Evolutionary conservation across 2,888 invertebrate genomes (phyloP), one percentile per base, ranked within the genome.

Genomic region (Leptopilina drosophilae): DNA sequence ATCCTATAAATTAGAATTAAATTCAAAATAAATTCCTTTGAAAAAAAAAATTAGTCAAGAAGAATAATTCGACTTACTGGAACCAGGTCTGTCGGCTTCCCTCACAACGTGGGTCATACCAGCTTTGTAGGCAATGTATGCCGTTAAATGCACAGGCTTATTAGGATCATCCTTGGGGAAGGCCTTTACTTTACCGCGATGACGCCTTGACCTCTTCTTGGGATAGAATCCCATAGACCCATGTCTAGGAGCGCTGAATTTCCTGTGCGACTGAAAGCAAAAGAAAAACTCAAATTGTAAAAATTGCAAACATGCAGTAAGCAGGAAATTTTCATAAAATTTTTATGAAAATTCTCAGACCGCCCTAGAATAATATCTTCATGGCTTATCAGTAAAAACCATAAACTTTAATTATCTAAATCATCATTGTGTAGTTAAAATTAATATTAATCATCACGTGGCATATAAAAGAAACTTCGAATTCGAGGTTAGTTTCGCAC

Each of bases 201-300:
- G 98, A 91, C 98, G 96, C 86, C 95, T 95, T 87, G 98, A 96
- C 87, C 99, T 95, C 93, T 99, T 99, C 94, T 99, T 99, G 90
- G 99, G 99, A 93, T 99, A 97, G 95, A 99, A 99, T 88, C 99
- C 99, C 97, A 99, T 98, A 79, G 99, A 99, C 89, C 99, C 99
- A 95, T 99, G 99, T 88, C 99, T 97, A 88, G 99, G 99, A 66
- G 99, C 99, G 92, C 98, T 99, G 93, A 99, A 99, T 93, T 99
- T 99, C 92, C 99, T 96, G 94, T 99, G 99, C 93, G 99, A 99
- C 99, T 99, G 93, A 49, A 87, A 86, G 49, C 62, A 49, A 46
- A 65, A 65, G 1, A 77, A 53, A 75, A 65, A 33, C 33, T 20
- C 42, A 11, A 40, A 40, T 49, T 76, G 73, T 78, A 81, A 80